Evolutionary conservation across 2,797 vertebrate species (phyloP), one percentile per base, ranked within the genome.

Genomic region (Meriones psammophilus): DNA sequence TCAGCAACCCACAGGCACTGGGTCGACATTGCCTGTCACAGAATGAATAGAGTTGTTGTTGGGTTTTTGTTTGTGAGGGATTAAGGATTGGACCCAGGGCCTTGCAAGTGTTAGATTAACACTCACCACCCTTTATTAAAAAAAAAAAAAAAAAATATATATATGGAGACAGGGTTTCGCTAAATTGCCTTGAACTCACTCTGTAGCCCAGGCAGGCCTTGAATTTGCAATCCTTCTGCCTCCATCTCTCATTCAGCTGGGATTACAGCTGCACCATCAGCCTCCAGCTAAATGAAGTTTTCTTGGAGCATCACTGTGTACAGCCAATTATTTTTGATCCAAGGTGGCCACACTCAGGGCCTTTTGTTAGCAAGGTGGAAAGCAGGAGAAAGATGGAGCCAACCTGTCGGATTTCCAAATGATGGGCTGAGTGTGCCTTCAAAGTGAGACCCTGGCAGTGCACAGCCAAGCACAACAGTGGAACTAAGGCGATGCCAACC

Each of bases 1-100:
- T 36, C 28, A 8, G 64, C 46, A n/a, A 2, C n/a, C 58, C 46
- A 0, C 1, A 6, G 7, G 1, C 50, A 2, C 58, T 2, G 56
- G 24, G 14, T 66, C 18, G 39, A 50, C 54, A 50, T 81, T 18
- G 46, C 58, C 18, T 33, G 50, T 13, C 1, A 4, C 39, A 22
- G 3, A 24, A 17, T 73, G 50, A 68, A 69, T 28, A 79, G 71
- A 69, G 84, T 33, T 76, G 30, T 88, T 88, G 69, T 42, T 88
- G 54, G 17, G 36, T 42, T 86, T 86, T 58, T 39, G 4, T 39
- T 17, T 39, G 30, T 68, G 62, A n/a, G 26, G 10, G 3, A 1
- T n/a, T 73, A 87, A 50, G n/a, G 22, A 71, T 50, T 54, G 46
- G 22, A 71, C 46, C 13, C 8, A 36, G 58, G 46, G 68, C 33